phyloP scores from a whole-genome alignment of 2,113 vertebrate genomes.

The Heterotilapia buettikoferi region DNA sequence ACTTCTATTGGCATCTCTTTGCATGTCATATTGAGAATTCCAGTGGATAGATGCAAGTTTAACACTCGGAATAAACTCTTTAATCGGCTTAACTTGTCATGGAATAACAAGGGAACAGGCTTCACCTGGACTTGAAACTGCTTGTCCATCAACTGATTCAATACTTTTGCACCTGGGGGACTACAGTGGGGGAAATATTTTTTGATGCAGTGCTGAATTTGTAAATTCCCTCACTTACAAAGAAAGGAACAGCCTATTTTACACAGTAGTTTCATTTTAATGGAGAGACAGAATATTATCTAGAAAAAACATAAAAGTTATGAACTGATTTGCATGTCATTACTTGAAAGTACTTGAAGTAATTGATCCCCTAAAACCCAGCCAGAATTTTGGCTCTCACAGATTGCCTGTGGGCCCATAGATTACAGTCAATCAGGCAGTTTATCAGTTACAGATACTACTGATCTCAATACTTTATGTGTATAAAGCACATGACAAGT shows the following conservation, averaged over 20 bases:
- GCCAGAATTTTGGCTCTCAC: neutral
- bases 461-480: neutral
- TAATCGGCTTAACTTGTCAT: neutral
- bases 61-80: neutral
- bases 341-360: neutral
- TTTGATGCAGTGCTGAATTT: neutral
- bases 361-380: neutral
- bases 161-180: neutral
- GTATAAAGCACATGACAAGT: neutral
- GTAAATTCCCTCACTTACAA: neutral
- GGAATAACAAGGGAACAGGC: neutral
- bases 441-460: neutral
- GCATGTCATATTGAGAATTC: neutral
- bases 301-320: neutral
- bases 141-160: neutral
- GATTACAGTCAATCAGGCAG: neutral
- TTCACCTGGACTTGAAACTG: neutral
- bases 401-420: neutral
- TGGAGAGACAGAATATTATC: neutral
- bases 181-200: neutral
- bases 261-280: neutral
- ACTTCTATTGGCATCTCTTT: neutral
- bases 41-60: neutral
- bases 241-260: neutral
- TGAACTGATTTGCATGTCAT: neutral